Conservation (phyloP, 2,888 invertebrate genomes). For the Drosophila diplacantha region DNA sequence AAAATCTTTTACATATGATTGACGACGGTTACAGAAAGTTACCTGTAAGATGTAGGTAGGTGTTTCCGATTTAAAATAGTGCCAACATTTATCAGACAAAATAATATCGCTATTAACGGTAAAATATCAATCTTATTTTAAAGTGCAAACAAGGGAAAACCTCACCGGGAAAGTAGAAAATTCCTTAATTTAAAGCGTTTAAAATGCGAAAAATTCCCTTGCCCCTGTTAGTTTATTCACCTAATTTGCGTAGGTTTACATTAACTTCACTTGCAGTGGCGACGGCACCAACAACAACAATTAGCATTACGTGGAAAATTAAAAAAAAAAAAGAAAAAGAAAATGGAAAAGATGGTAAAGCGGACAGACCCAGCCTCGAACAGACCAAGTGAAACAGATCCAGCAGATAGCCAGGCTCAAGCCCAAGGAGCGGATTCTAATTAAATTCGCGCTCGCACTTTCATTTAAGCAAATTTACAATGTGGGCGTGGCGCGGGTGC, state of each 20-base stretch:
- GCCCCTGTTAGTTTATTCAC: slow-evolving; percentile 43
- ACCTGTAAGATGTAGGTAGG: neutral
- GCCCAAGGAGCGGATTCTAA: slow-evolving; percentile 60
- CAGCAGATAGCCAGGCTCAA: slow-evolving; percentile 41
- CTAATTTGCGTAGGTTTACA: slow-evolving; percentile 55
- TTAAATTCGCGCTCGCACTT: slow-evolving; percentile 70
- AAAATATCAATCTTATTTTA: too few relatives aligned
- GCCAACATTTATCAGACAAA: too few relatives aligned
- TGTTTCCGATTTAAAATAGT: neutral
- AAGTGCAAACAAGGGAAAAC: too few relatives aligned
- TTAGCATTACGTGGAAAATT: slow-evolving; percentile 44
- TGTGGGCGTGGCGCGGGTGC: slow-evolving; percentile 16
- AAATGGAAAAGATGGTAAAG: slow-evolving; percentile 18
- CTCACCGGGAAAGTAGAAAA: too few relatives aligned
- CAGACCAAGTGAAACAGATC: slow-evolving; percentile 45
- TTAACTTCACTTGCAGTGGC: slow-evolving; percentile 28
- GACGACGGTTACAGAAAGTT: too few relatives aligned
- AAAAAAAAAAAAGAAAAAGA: slow-evolving; percentile 2
- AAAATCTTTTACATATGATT: too few relatives aligned
- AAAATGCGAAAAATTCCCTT: neutral
- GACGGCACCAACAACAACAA: slow-evolving; percentile 28
- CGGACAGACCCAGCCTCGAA: slow-evolving; percentile 14
- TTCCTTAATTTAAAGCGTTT: neutral
- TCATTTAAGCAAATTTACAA: slow-evolving; percentile 71
- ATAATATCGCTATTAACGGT: too few relatives aligned